These are phyloP conservation scores for Strongylocentrotus purpuratus DNA, from an alignment of 35 echinoderm and acorn worm genomes.

Conservation along the genomic window DNA sequence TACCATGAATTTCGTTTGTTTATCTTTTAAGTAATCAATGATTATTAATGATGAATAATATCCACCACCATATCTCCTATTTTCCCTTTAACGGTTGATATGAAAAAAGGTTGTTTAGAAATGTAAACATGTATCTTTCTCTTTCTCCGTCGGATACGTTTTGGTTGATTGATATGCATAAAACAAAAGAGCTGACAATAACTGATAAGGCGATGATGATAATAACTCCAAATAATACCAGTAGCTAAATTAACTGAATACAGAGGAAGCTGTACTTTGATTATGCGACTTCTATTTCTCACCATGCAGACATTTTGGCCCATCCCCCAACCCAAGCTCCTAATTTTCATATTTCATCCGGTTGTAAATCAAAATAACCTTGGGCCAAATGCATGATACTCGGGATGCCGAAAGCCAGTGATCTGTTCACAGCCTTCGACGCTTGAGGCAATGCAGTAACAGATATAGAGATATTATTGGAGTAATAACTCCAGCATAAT, in stretches of 20 bases:
- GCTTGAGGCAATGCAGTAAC: neutral
- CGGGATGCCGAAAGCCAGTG: neutral
- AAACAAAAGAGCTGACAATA: neutral
- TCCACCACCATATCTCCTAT: too few species aligned
- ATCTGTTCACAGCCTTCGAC: neutral
- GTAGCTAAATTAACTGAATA: too few species aligned
- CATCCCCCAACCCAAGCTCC: neutral
- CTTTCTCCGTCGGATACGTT: too few species aligned
- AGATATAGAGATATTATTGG: slow-evolving; percentile 35
- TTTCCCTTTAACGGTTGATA: too few species aligned
- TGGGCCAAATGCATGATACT: neutral
- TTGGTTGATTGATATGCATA: neutral
- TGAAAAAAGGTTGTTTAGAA: too few species aligned
- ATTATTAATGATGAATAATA: too few species aligned
- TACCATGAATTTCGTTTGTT: too few species aligned
- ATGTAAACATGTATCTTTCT: neutral
- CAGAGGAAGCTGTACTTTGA: too few species aligned
- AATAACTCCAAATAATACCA: too few species aligned
- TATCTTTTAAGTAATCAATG: too few species aligned
- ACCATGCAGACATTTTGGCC: neutral
- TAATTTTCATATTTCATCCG: slow-evolving; percentile 13
- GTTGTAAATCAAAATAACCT: neutral
- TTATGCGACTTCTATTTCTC: neutral
- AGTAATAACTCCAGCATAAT: slow-evolving; percentile 7
- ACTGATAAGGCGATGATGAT: neutral